phyloP scores from a whole-genome alignment of 2,888 invertebrate species.

The Girardia tigrina region DNA sequence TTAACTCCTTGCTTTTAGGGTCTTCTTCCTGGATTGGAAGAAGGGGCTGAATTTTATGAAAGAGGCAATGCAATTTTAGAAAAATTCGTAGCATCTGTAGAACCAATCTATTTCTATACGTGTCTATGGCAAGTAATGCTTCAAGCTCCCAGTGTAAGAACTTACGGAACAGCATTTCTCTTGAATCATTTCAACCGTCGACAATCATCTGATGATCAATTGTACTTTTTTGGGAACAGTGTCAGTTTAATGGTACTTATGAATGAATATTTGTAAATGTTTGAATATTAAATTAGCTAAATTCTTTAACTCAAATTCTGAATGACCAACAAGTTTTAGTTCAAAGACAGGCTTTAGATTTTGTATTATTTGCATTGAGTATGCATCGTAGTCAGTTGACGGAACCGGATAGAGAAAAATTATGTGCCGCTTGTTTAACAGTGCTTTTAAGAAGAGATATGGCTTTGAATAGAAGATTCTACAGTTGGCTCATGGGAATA shows the following conservation, averaged over 20 bases:
- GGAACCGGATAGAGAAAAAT: constrained; percentile 58
- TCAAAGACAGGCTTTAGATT: constrained; percentile 71
- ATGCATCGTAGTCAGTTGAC: constrained; percentile 60
- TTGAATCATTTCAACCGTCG: constrained; percentile 67
- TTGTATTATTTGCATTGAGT: constrained; percentile 68
- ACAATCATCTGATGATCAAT: constrained; percentile 65
- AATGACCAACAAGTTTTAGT: constrained; percentile 69
- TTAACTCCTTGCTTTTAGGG: constrained; percentile 54
- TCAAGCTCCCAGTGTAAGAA: constrained; percentile 64
- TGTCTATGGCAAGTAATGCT: constrained; percentile 74
- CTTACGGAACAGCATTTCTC: constrained; percentile 68
- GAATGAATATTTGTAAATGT: neutral
- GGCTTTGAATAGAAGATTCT: constrained; percentile 71
- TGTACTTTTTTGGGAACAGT: constrained; percentile 68
- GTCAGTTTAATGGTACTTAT: constrained; percentile 63
- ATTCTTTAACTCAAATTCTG: constrained; percentile 61
- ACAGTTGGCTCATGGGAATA: constrained; percentile 66
- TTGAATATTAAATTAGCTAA: constrained; percentile 5
- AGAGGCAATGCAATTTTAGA: constrained; percentile 58
- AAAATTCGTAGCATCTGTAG: constrained; percentile 64
- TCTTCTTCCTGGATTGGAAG: constrained; percentile 71
- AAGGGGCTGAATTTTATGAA: constrained; percentile 69
- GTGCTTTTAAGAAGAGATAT: constrained; percentile 68
- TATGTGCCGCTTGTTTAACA: constrained; percentile 61
- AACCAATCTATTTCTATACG: constrained; percentile 66